Evolutionary conservation across 2,888 invertebrate genomes (phyloP), one percentile per base, ranked within the genome.

Genomic region (Antheraea yamamai): DNA sequence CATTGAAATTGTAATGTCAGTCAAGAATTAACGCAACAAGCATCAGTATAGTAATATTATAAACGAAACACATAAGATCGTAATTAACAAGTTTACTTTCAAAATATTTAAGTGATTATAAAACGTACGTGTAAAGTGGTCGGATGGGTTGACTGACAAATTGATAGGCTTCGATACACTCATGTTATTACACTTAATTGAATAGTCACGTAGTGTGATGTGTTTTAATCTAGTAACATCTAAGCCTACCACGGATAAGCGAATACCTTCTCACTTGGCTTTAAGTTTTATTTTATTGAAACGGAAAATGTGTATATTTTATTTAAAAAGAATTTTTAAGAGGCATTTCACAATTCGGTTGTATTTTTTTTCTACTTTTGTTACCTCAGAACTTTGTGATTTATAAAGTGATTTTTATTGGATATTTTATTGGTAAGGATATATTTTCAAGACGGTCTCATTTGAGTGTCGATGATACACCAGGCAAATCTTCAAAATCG

Each of bases 81-180:
- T 90, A 91, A 92, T 92, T 92, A 92, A 92, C 90, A 88, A 90
- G 91, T 88, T 89, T 85, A 87, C 91, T 93, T 93, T 92, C 92
- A 87, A 91, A 91, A 88, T 85, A 80, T 88, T 89, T 89, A 89
- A 91, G 89, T 90, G 90, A 83, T 82, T 82, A 82, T 82, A 83
- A 83, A 82, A 81, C 78, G 81, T 80, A 77, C n/a, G 70, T 81
- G 81, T 83, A 83, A 85, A 84, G 85, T 83, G 83, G 82, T 85
- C 82, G 47, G 68, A 84, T 81, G 77, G 81, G 80, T 83, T 84
- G 86, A 87, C 88, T 84, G 85, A 89, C 88, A 91, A 90, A 91
- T 90, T 91, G 89, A 91, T 91, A 88, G 89, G 85, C 88, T 86
- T 87, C 89, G 85, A 88, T 86, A 86, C 82, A 84, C 83, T 85